Percentiles rank a stretch among this genome's conserved stretches.
Evolutionary conservation across 2,888 invertebrate species (phyloP).

Genomic region (Melanchra persicariae): DNA sequence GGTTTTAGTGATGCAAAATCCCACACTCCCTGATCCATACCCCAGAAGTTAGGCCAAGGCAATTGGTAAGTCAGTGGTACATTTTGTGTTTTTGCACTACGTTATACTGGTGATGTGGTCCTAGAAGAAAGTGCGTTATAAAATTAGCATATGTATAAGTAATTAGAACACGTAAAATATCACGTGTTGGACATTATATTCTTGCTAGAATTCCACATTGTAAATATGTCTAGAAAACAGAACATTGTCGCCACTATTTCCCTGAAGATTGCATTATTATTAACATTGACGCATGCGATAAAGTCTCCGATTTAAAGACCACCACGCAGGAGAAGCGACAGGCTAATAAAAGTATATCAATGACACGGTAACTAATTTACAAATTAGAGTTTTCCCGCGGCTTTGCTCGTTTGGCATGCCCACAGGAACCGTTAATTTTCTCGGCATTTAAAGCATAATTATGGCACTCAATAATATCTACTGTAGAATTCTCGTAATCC

Average conservation of each 20-base stretch:
- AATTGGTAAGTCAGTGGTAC: neutral
- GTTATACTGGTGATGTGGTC: neutral
- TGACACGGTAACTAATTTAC: neutral
- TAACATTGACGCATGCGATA: slow-evolving; percentile 9
- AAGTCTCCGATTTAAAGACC: neutral
- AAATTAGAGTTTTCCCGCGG: no score
- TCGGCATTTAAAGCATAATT: no score
- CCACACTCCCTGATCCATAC: no score
- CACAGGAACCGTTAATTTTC: no score
- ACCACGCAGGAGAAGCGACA: slow-evolving; percentile 1
- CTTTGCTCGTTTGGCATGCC: no score
- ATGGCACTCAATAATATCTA: no score
- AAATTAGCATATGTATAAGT: neutral
- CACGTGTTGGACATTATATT: neutral
- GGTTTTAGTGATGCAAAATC: no score
- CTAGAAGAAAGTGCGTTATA: neutral
- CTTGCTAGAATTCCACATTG: neutral
- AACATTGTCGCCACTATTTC: slow-evolving; percentile 7
- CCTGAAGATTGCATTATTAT: neutral
- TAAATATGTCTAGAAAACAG: slow-evolving; percentile 9
- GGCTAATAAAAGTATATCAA: neutral
- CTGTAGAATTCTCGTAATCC: no score
- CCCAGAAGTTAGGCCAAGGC: no score
- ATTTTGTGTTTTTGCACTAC: neutral
- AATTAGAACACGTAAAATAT: neutral